Evolutionary conservation across 1,140 invertebrate genomes (phyloP).

Genomic region (Brachionus koreanus): DNA sequence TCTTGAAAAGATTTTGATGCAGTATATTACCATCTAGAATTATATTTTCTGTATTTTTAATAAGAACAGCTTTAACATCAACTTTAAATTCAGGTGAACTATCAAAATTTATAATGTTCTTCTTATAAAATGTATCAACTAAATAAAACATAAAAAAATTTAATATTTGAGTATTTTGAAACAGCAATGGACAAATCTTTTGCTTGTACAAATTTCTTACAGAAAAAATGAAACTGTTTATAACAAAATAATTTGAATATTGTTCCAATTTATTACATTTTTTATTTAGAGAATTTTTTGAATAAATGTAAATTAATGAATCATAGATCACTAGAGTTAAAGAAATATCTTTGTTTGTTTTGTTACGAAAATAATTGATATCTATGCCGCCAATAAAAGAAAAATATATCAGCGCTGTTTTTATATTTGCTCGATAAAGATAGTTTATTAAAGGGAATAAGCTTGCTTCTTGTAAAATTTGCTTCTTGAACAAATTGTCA

Average conservation of each 20-base stretch:
- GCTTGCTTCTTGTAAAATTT: no score
- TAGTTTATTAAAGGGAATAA: no score
- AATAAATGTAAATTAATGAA: background rate
- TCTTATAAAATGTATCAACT: conserved; percentile 14
- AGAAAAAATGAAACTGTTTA: background rate
- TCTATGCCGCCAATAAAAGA: background rate
- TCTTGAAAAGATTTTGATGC: background rate
- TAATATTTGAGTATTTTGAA: background rate
- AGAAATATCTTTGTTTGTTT: background rate
- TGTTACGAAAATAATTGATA: background rate
- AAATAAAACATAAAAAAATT: background rate
- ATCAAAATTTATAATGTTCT: background rate
- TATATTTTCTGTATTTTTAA: background rate
- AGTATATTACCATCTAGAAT: background rate
- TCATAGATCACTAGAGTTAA: background rate
- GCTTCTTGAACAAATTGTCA: no score
- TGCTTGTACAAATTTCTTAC: background rate
- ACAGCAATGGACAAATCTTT: background rate
- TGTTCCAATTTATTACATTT: background rate
- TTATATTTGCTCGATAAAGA: no score
- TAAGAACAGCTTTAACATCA: background rate
- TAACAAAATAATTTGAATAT: background rate
- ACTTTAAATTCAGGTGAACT: background rate
- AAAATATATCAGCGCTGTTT: background rate
- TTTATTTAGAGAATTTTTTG: background rate